These are phyloP conservation scores for Chymomyza fuscimana DNA, from an alignment of 2,888 invertebrate species.

Conservation along the genomic window DNA sequence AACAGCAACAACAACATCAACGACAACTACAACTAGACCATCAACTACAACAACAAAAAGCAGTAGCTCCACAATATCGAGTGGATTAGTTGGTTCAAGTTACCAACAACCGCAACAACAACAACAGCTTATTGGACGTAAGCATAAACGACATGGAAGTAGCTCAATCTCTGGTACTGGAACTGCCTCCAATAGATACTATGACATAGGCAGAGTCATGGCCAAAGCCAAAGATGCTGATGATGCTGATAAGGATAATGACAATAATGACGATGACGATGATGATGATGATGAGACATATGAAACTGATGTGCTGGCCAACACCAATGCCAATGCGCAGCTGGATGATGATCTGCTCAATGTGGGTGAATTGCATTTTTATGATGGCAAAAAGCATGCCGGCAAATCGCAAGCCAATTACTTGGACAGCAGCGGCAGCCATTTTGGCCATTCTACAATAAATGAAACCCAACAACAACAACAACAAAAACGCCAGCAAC, in stretches of 20 bases:
- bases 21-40: neutral
- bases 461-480: conserved; percentile 25
- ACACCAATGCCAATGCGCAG: neutral
- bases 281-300: conserved; percentile 29
- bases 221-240: conserved; percentile 7
- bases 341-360: conserved; percentile 19
- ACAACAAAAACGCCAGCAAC: conserved; percentile 4
- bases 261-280: conserved; percentile 6
- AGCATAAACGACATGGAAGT: conserved; percentile 39
- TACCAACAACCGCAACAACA: conserved; percentile 15
- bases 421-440: conserved; percentile 26
- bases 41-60: conserved; percentile 7
- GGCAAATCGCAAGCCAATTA: conserved; percentile 45
- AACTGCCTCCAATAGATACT: conserved; percentile 15
- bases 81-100: neutral
- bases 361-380: conserved; percentile 54
- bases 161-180: neutral
- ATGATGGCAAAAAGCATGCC: conserved; percentile 26
- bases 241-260: neutral
- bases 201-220: conserved; percentile 25
- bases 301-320: conserved; percentile 12
- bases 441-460: conserved; percentile 17
- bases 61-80: neutral
- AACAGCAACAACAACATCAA: neutral
- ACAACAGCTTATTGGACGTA: conserved; percentile 37